A percentile compares a stretch with the other conserved stretches of the same genome.
phyloP scores from a whole-genome alignment of 2,888 invertebrate species.

The Atrina japonica region DNA sequence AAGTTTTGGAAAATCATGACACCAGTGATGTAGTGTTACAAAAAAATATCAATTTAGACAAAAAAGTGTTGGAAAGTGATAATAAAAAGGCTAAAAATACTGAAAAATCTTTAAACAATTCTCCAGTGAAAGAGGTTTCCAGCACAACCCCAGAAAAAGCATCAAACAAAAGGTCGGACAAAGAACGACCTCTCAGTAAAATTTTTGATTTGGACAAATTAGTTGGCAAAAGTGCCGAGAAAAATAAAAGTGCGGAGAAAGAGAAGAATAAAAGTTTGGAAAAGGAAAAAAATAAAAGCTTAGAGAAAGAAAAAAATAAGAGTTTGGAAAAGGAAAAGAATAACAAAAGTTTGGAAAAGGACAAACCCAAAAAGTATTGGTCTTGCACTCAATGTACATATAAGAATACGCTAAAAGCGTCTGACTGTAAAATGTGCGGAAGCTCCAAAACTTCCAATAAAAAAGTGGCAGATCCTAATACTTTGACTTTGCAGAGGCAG shows the following conservation, averaged over 20 bases:
- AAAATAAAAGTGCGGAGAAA: constrained; percentile 16
- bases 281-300: constrained; percentile 37
- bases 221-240: neutral
- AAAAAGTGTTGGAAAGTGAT: neutral
- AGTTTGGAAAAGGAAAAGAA: constrained; percentile 35
- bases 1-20: no score
- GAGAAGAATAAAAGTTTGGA: constrained; percentile 33
- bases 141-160: no score
- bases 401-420: constrained; percentile 51
- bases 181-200: no score
- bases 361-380: constrained; percentile 40
- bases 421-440: constrained; percentile 60
- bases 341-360: constrained; percentile 26
- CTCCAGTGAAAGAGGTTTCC: no score
- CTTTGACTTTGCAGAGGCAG: constrained; percentile 63
- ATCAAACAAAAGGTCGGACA: no score
- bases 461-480: constrained; percentile 39
- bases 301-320: constrained; percentile 35
- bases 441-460: constrained; percentile 15
- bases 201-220: no score
- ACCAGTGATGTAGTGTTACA: no score
- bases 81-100: neutral
- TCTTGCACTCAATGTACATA: constrained; percentile 65
- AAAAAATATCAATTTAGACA: no score
- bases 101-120: neutral